Evolutionary conservation across 1,140 invertebrate genomes (phyloP).

Genomic region (Melitaea cinxia): DNA sequence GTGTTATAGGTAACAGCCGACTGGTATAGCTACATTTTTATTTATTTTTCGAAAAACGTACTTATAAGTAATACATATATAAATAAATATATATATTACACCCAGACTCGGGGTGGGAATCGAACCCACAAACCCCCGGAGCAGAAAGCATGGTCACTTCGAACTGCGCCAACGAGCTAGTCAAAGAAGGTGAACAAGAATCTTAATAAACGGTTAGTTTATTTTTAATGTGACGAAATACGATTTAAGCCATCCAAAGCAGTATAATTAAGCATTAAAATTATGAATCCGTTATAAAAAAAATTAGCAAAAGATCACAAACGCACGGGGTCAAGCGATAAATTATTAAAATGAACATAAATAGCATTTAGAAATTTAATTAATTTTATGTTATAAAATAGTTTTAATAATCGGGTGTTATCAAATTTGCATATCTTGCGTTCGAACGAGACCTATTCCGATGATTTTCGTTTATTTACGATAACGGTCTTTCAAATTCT

Average conservation of each 20-base stretch:
- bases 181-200: not conserved
- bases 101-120: no score
- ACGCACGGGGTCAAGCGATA: slow-evolving; percentile 1
- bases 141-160: no score
- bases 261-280: slow-evolving; percentile 12
- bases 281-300: slow-evolving; percentile 28
- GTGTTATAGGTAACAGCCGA: no score
- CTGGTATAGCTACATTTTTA: no score
- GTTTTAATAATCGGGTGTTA: slow-evolving; percentile 23
- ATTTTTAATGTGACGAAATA: no score
- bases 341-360: slow-evolving; percentile 28
- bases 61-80: no score
- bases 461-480: not conserved
- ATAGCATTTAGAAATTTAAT: slow-evolving; percentile 24
- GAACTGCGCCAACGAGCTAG: no score
- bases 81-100: no score
- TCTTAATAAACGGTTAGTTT: not conserved
- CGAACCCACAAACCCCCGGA: no score
- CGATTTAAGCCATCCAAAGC: not conserved
- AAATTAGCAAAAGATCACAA: slow-evolving; percentile 17
- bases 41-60: no score
- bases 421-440: slow-evolving; percentile 24
- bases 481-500: slow-evolving; percentile 8
- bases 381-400: slow-evolving; percentile 31
- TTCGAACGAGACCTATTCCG: not conserved